Percentiles rank a stretch among this genome's conserved stretches.
Conservation (phyloP, 2,888 invertebrate genomes). For the Phengaris alcon region DNA sequence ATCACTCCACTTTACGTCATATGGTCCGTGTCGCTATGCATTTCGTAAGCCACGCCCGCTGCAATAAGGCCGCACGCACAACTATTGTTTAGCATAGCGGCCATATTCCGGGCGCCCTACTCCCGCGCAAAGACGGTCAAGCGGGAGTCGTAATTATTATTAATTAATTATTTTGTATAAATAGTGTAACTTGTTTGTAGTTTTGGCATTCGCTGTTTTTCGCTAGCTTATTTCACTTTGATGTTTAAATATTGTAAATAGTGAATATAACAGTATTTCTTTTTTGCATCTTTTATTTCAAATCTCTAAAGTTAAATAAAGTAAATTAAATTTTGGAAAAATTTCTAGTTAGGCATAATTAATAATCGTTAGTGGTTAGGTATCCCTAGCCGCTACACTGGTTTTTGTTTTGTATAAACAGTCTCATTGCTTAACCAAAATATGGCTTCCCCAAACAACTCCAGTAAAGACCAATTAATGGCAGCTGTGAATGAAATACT, state of each 20-base stretch:
- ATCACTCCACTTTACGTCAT: constrained; percentile 45
- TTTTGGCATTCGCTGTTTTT: not conserved
- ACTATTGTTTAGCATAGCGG: not conserved
- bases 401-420: too few species aligned
- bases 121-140: not conserved
- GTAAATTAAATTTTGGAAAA: not conserved
- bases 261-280: not conserved
- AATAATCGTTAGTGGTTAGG: not conserved
- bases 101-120: not conserved
- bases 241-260: not conserved
- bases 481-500: too few species aligned
- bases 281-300: not conserved
- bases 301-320: not conserved
- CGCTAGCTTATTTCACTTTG: too few species aligned
- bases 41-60: too few species aligned
- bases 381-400: not conserved
- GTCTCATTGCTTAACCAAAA: too few species aligned
- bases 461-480: too few species aligned
- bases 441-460: too few species aligned
- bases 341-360: too few species aligned
- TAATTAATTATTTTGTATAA: not conserved
- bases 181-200: not conserved
- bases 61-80: too few species aligned
- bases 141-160: not conserved
- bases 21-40: too few species aligned